A percentile compares a stretch with the other conserved stretches of the same genome.
Conservation (phyloP, 1,140 invertebrate species). For the Pseudomyrmex pallidus region DNA sequence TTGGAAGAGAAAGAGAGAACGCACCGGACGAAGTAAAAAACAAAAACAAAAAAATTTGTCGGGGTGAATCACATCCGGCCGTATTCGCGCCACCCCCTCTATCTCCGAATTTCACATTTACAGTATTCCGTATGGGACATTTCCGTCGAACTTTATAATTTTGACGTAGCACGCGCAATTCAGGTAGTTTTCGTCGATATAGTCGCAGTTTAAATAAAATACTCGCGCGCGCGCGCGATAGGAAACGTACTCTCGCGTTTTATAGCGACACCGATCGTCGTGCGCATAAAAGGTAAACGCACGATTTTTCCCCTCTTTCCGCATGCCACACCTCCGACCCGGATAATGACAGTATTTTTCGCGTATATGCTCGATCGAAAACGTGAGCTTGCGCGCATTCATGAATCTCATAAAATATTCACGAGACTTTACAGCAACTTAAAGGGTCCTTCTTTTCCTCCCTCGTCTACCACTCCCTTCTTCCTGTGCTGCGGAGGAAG, state of each 20-base stretch:
- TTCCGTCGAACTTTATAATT: slow-evolving; percentile 35
- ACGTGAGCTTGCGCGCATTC: slow-evolving; percentile 61
- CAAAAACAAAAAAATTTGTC: too few relatives aligned
- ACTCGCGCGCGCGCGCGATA: not conserved
- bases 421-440: slow-evolving; percentile 72
- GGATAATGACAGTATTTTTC: slow-evolving; percentile 64
- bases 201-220: slow-evolving; percentile 38
- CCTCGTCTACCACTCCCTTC: not conserved
- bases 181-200: slow-evolving; percentile 25
- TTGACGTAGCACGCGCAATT: slow-evolving; percentile 10
- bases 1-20: slow-evolving; percentile 9
- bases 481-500: not conserved
- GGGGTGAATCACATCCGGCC: slow-evolving; percentile 63
- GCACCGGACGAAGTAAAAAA: not conserved
- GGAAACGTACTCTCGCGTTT: slow-evolving; percentile 31
- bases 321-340: slow-evolving; percentile 29
- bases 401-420: slow-evolving; percentile 69
- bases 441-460: slow-evolving; percentile 5
- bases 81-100: not conserved
- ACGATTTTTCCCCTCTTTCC: slow-evolving; percentile 53
- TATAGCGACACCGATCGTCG: slow-evolving; percentile 32
- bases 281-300: slow-evolving; percentile 9
- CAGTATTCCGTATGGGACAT: slow-evolving; percentile 11
- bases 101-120: slow-evolving; percentile 5
- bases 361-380: slow-evolving; percentile 66